These are phyloP conservation scores for Syrrhaptes paradoxus DNA, from an alignment of 2,113 vertebrate species.

Conservation along the genomic window DNA sequence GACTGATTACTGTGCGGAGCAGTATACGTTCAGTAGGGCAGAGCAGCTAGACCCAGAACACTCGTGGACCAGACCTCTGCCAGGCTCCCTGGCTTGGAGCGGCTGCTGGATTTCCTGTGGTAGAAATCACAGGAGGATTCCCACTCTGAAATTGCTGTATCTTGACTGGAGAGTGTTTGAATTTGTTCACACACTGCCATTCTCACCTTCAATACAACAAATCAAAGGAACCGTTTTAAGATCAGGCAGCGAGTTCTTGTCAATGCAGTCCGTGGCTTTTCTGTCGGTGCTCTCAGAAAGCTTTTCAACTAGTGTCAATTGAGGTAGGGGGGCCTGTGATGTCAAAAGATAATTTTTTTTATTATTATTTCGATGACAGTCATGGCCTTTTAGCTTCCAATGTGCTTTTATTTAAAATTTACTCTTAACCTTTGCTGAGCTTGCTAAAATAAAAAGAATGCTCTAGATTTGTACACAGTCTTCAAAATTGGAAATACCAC, in stretches of 20 bases:
- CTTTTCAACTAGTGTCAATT: neutral
- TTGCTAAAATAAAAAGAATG: neutral
- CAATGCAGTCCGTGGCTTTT: fast-evolving
- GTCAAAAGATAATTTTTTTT: neutral
- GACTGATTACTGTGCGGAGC: neutral
- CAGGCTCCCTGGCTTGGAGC: neutral
- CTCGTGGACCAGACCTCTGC: neutral
- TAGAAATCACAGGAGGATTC: neutral
- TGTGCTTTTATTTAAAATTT: neutral
- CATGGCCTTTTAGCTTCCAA: neutral
- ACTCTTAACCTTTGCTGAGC: neutral
- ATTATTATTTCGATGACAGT: neutral
- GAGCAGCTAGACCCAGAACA: neutral
- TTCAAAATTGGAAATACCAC: neutral
- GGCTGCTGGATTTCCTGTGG: neutral
- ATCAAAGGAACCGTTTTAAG: neutral
- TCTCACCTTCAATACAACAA: neutral
- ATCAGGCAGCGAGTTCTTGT: neutral
- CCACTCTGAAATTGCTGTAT: neutral
- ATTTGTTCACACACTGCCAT: neutral
- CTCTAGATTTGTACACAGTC: neutral
- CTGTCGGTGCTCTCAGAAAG: neutral
- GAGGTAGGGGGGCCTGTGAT: neutral
- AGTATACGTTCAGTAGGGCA: neutral
- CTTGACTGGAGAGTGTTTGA: neutral